Evolutionary conservation across 2,888 invertebrate species (phyloP).

Genomic region (Teleogryllus oceanicus): DNA sequence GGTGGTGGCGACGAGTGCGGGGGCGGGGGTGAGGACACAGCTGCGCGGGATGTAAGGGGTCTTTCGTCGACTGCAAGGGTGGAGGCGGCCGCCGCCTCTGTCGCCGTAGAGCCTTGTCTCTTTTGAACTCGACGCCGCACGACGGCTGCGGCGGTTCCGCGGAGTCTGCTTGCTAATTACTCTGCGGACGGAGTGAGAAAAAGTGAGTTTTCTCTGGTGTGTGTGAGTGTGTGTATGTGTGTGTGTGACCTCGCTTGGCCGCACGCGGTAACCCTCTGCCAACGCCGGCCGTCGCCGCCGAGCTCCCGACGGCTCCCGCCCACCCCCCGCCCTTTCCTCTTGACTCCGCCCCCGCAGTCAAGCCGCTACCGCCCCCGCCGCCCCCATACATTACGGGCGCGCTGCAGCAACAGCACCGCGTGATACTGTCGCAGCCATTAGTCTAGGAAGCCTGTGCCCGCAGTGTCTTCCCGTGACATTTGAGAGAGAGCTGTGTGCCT

Average conservation of each 20-base stretch:
- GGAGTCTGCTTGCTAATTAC: background rate
- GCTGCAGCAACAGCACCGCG: background rate
- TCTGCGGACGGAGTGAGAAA: background rate
- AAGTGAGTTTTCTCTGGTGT: background rate
- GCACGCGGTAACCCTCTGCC: background rate
- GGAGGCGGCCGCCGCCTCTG: background rate
- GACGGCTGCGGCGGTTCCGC: background rate
- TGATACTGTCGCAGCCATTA: slow-evolving; percentile 18
- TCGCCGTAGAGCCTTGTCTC: background rate
- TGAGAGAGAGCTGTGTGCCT: background rate
- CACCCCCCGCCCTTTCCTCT: no score
- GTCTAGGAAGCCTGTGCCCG: slow-evolving; percentile 3
- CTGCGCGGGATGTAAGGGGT: background rate
- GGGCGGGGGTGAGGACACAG: background rate
- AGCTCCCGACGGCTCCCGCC: background rate
- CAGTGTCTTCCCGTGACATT: background rate
- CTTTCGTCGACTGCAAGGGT: no score
- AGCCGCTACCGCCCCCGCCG: no score
- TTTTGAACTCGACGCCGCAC: background rate
- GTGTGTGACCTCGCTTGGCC: background rate
- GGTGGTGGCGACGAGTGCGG: background rate
- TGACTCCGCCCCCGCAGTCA: no score
- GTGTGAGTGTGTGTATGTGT: background rate
- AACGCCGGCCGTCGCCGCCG: background rate
- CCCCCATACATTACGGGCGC: background rate